Percentiles rank a stretch among this genome's conserved stretches.
Conservation (phyloP, 2,888 invertebrate genomes). For the Andrena flavipes region DNA sequence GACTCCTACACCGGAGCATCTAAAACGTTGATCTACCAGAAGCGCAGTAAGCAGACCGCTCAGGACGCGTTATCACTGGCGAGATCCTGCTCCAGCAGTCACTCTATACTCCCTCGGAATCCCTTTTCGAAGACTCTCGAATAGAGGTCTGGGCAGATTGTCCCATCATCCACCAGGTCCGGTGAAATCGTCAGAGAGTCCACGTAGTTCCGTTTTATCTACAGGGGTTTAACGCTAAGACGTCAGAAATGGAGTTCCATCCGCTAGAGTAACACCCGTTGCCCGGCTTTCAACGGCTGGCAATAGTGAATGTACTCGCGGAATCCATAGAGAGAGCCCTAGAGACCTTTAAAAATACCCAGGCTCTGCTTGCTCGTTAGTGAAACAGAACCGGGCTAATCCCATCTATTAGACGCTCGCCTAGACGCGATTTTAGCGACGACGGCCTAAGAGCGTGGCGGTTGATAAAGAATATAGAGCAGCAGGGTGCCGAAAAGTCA, state of each 20-base stretch:
- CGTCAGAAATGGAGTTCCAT: conserved; percentile 48
- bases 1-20: neutral
- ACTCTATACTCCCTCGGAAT: neutral
- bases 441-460: conserved; percentile 10
- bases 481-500: conserved; percentile 50
- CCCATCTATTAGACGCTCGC: conserved; percentile 59
- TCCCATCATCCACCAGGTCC: neutral
- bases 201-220: conserved; percentile 32
- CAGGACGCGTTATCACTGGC: neutral
- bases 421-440: conserved; percentile 46
- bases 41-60: neutral
- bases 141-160: neutral
- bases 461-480: conserved; percentile 42
- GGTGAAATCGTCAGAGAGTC: conserved; percentile 6
- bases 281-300: neutral
- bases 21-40: neutral
- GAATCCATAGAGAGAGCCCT: conserved; percentile 3
- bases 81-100: neutral
- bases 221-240: conserved; percentile 41
- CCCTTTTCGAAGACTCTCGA: neutral
- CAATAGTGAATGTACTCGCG: conserved; percentile 25
- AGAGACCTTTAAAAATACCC: conserved; percentile 39
- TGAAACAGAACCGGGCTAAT: conserved; percentile 48
- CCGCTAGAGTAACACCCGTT: conserved; percentile 30
- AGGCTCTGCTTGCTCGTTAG: conserved; percentile 53